A percentile compares a stretch with the other conserved stretches of the same genome.
phyloP scores from a whole-genome alignment of 2,113 vertebrate species.

The Jaculus jaculus region DNA sequence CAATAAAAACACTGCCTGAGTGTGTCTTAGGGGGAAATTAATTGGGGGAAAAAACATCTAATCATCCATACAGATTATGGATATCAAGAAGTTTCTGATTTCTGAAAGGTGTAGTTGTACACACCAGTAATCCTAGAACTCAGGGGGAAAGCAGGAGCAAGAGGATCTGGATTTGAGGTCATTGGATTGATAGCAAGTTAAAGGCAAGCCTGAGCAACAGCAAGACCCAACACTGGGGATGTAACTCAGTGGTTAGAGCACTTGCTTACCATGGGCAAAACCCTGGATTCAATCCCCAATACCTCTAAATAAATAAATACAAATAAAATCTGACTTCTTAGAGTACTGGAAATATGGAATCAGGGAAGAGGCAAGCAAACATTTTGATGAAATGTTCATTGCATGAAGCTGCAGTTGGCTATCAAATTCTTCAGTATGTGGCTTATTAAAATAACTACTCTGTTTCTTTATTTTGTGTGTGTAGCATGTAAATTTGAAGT shows the following conservation, averaged over 20 bases:
- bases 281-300: neutral
- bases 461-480: slow-evolving; percentile 16
- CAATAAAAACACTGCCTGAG: neutral
- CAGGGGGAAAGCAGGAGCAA: neutral
- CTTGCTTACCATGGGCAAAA: neutral
- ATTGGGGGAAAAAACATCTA: slow-evolving; percentile 9
- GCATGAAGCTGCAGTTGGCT: slow-evolving; percentile 69
- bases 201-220: neutral
- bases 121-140: neutral
- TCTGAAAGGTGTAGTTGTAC: neutral
- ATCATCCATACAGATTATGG: neutral
- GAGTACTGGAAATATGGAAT: slow-evolving; percentile 26
- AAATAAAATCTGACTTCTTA: slow-evolving; percentile 38
- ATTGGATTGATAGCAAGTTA: neutral
- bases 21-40: neutral
- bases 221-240: no score
- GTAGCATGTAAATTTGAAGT: slow-evolving; percentile 70
- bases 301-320: neutral
- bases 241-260: neutral
- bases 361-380: slow-evolving; percentile 49
- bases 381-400: slow-evolving; percentile 46
- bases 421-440: slow-evolving; percentile 58
- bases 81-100: slow-evolving; percentile 32
- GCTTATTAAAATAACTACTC: slow-evolving; percentile 54
- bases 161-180: neutral